phyloP scores from a whole-genome alignment of 2,113 vertebrate genomes.

The Ameiurus melas region DNA sequence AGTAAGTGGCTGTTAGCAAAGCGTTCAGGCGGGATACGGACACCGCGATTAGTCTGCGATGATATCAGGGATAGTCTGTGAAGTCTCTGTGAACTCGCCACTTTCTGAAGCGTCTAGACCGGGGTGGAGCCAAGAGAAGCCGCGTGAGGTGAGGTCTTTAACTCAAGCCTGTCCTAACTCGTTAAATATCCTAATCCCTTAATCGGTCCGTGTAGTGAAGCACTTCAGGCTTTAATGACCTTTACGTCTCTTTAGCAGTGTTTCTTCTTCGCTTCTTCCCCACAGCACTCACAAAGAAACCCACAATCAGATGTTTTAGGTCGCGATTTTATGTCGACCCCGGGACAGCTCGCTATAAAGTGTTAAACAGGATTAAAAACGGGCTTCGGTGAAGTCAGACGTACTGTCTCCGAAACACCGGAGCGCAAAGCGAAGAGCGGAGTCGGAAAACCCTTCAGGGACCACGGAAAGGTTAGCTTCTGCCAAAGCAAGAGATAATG shows the following conservation, averaged over 20 bases:
- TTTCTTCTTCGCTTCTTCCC: not conserved
- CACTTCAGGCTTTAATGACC: not conserved
- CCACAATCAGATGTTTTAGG: not conserved
- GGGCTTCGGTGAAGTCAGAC: not conserved
- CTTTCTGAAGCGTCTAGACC: not conserved
- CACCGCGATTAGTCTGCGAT: not conserved
- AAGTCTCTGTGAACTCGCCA: not conserved
- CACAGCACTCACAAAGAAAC: not conserved
- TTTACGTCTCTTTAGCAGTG: not conserved
- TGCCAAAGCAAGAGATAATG: not conserved
- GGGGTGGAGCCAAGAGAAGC: not conserved
- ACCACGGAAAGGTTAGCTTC: not conserved
- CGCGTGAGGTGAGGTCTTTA: too few relatives aligned
- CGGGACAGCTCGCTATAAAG: not conserved
- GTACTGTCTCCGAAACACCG: not conserved
- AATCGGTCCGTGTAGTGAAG: not conserved
- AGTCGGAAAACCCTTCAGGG: not conserved
- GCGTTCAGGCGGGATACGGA: not conserved
- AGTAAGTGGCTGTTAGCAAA: conserved; percentile 15
- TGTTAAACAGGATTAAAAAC: not conserved
- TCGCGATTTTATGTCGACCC: not conserved
- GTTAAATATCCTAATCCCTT: not conserved
- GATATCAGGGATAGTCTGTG: not conserved
- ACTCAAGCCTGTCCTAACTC: not conserved
- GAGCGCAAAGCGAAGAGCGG: not conserved